A percentile compares a stretch with the other conserved stretches of the same genome.
These are phyloP conservation scores for Thymelicus sylvestris DNA, from an alignment of 2,888 invertebrate genomes.

Conservation along the genomic window DNA sequence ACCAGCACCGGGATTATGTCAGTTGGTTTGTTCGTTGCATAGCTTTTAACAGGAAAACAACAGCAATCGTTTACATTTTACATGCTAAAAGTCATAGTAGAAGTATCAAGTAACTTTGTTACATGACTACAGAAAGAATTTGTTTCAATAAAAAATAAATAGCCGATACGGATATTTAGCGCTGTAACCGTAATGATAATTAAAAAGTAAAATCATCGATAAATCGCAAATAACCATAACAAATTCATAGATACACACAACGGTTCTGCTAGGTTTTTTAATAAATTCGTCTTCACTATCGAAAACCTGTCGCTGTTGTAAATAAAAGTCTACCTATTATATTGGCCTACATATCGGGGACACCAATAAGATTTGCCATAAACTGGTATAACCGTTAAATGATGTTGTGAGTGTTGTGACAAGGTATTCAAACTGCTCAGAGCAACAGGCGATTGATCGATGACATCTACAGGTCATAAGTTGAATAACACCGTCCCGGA, in stretches of 20 bases:
- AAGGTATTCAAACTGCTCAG: constrained; percentile 51
- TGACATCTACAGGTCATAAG: constrained; percentile 32
- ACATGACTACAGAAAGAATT: not conserved
- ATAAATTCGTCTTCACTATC: constrained; percentile 52
- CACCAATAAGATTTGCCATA: constrained; percentile 69
- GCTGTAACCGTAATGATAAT: constrained; percentile 25
- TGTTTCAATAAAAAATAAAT: not conserved
- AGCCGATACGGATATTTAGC: not conserved
- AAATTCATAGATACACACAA: constrained; percentile 57
- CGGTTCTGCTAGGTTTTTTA: constrained; percentile 53
- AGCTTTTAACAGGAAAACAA: not conserved
- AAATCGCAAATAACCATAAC: constrained; percentile 57
- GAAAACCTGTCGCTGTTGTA: constrained; percentile 72
- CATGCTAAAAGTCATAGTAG: not conserved
- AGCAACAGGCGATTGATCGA: constrained; percentile 47
- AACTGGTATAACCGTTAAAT: constrained; percentile 69
- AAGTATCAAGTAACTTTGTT: not conserved
- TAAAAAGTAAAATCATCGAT: constrained; percentile 57
- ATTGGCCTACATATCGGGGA: constrained; percentile 72
- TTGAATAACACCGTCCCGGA: constrained; percentile 14
- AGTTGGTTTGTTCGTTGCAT: not conserved
- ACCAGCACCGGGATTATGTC: too few species aligned
- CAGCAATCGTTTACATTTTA: not conserved
- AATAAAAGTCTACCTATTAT: constrained; percentile 48
- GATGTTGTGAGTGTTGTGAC: constrained; percentile 67